phyloP scores from a whole-genome alignment of 1,140 invertebrate species.

The Drosophila lini region DNA sequence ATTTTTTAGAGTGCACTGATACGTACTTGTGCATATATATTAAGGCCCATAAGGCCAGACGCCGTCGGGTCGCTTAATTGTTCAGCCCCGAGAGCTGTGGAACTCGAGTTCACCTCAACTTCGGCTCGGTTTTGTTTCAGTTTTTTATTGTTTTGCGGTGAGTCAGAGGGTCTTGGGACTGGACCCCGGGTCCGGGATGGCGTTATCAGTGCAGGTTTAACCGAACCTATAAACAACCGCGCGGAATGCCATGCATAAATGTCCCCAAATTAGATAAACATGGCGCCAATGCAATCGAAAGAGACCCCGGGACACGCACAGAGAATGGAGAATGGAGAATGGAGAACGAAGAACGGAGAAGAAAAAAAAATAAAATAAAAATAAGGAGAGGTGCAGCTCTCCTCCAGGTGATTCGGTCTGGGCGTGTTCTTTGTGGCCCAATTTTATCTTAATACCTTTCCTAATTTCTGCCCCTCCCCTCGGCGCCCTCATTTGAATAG shows the following conservation, averaged over 20 bases:
- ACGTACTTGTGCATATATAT: constrained; percentile 27
- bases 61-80: constrained; percentile 54
- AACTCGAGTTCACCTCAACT: constrained; percentile 20
- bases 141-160: constrained; percentile 55
- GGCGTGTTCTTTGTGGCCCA: constrained; percentile 60
- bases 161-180: constrained; percentile 42
- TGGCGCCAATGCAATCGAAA: constrained; percentile 84
- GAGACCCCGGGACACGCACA: constrained; percentile 53
- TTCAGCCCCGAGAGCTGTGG: constrained; percentile 25
- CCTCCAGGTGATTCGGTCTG: constrained; percentile 30
- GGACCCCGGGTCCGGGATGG: constrained; percentile 18
- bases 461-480: constrained; percentile 68
- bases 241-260: constrained; percentile 84
- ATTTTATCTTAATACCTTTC: constrained; percentile 82
- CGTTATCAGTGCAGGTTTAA: constrained; percentile 84
- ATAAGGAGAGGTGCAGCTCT: constrained; percentile 4
- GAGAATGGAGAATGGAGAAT: constrained; percentile 7
- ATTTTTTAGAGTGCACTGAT: constrained; percentile 25
- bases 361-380: background rate
- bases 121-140: constrained; percentile 30
- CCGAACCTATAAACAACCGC: constrained; percentile 84
- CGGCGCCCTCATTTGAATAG: constrained; percentile 75
- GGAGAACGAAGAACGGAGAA: background rate
- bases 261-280: constrained; percentile 85
- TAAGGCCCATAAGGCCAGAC: constrained; percentile 30